Base-by-base conservation (phyloP, 2,113 vertebrate genomes). In the Mobula birostris region DNA sequence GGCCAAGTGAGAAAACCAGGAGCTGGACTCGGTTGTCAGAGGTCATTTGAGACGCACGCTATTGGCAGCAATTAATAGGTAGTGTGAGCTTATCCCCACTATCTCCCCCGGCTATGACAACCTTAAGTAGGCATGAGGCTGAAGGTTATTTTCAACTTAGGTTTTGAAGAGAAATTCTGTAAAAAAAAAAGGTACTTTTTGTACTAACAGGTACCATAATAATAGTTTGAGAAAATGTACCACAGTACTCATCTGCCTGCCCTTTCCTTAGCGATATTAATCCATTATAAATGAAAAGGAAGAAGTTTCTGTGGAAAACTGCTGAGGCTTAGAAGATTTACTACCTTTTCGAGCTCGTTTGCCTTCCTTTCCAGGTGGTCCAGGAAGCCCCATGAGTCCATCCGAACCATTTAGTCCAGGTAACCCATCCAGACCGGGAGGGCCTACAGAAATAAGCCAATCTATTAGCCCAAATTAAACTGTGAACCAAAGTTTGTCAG, bases 351-450 rank as follows among this genome's bases (percentile, higher is more conserved):
- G 96, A 94, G 98, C 98, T 95, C 97, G 97, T 96, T 98, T 98
- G 8, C 99, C 99, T n/a, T 97, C 98, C 85, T 96, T 96, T 94
- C 98, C 99, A 15, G 97, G 97, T 36, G 32, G 72, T 94, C 97
- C 97, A 94, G 96, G 96, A 90, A 95, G 87, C 32, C 99, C 99
- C 29, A 97, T 97, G 61, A 95, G 94, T 94, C 98, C 99, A 93
- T 98, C 97, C 58, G 98, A 98, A 82, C 98, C 99, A 9, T 98
- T 99, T 95, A 97, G 95, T 79, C 98, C 98, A 1, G 98, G 98
- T 79, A 97, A 79, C 7, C 98, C 98, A 87, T 96, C 96, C 0
- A 94, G 93, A 87, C 98, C 98, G 0, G 98, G 98, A 91, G 97
- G 96, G 66, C 98, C 98, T 99, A 95, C 36, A 94, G 24, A 74